These are phyloP conservation scores for Oxyura jamaicensis DNA, from an alignment of 2,113 vertebrate species.

Conservation along the genomic window DNA sequence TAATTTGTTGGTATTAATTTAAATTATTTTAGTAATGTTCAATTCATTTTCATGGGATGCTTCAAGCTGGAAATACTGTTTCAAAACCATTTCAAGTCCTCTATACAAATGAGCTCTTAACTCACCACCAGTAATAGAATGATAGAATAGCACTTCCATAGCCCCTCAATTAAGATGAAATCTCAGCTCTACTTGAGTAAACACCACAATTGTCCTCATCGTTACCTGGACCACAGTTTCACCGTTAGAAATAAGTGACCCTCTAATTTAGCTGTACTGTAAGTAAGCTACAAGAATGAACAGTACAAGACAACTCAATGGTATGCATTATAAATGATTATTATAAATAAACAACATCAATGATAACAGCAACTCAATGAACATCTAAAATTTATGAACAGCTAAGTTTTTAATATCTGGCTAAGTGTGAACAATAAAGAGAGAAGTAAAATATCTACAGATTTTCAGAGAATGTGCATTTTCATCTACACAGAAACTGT, in stretches of 20 bases:
- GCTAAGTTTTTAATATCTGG: not conserved
- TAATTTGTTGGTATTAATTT: not conserved
- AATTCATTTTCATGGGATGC: not conserved
- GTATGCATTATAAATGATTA: too few species aligned
- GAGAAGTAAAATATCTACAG: not conserved
- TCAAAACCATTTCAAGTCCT: not conserved
- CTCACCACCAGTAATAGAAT: not conserved
- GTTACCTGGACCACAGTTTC: not conserved
- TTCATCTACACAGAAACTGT: not conserved
- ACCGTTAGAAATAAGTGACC: not conserved
- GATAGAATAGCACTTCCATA: not conserved
- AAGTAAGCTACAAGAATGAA: not conserved
- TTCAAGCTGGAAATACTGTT: not conserved
- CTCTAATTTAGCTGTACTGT: fast-evolving
- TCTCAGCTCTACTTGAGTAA: not conserved
- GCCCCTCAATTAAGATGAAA: not conserved
- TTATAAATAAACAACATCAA: not conserved
- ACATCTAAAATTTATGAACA: not conserved
- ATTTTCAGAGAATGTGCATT: not conserved
- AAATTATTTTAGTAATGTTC: not conserved
- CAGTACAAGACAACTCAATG: not conserved
- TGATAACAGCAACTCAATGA: not conserved
- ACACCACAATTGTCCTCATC: not conserved
- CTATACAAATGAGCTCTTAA: not conserved
- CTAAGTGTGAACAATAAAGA: not conserved